Base-by-base conservation (phyloP, 1,140 invertebrate species). In the Heliconius congener region DNA sequence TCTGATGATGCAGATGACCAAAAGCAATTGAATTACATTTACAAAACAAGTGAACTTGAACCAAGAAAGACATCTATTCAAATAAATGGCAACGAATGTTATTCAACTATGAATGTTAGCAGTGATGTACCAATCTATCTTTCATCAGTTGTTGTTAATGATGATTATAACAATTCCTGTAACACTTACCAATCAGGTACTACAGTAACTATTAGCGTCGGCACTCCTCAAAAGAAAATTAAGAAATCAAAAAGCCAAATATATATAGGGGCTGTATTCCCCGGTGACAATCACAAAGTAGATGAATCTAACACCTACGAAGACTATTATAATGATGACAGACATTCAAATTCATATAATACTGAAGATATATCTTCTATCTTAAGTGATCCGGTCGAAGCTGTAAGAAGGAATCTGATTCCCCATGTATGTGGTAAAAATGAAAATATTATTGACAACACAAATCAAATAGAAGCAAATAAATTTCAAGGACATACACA, bases 11-110 rank as follows among this genome's bases (percentile, higher is more conserved):
- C 82, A 71, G 85, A 95, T 79, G 91, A 93, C 79, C 30, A 60
- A 75, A 86, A 91, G 75, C 87, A 83, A 70, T 81, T 76, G 81
- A 85, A 84, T 87, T 84, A 85, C 34, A 39, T 76, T 42, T 86
- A 84, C 73, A 88, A 87, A 79, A 78, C 77, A 55, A 77, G 70
- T 30, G 91, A 93, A 83, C 89, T 88, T 91, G 94, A 87, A 74
- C 95, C 96, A 77, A 95, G 96, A 86, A 96, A 96, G 91, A 97
- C 97, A 6, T 97, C 97, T 8, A 97, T 97, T 82, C 91, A 97
- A 89, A 97, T 97, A 77, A 97, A 96, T 85, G 96, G 96, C 8
- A 96, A 97, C 83, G 95, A 96, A 89, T 96, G 96, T 90, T 96
- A 96, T 86, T 96, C 96, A 39, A 96, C 95, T 5, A 95, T 96